Percentiles rank a stretch among this genome's conserved stretches.
phyloP scores from a whole-genome alignment of 2,797 vertebrate genomes.

The Crenichthys baileyi region DNA sequence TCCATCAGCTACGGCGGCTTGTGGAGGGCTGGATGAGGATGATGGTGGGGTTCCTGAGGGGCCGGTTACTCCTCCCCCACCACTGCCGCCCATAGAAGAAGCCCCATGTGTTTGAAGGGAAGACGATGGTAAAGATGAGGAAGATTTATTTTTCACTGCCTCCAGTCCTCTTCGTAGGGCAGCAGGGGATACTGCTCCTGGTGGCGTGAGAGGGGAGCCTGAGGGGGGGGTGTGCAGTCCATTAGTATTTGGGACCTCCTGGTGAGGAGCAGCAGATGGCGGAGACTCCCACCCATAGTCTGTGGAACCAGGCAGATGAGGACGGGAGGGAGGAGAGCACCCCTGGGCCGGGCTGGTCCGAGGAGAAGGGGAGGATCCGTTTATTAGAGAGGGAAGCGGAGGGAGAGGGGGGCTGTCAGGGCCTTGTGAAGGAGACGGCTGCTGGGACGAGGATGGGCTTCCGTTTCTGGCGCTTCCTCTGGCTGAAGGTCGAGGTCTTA shows the following conservation, averaged over 20 bases:
- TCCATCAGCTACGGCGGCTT: slow-evolving; percentile 81
- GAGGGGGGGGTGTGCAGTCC: slow-evolving; percentile 89
- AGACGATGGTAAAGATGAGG: slow-evolving; percentile 73
- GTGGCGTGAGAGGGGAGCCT: slow-evolving; percentile 82
- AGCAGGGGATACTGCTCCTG: slow-evolving; percentile 89
- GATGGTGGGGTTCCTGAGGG: slow-evolving; percentile 74
- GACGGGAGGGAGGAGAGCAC: slow-evolving; percentile 82
- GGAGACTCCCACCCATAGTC: slow-evolving; percentile 92
- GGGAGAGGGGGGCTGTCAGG: slow-evolving; percentile 88
- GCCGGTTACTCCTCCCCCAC: slow-evolving; percentile 50
- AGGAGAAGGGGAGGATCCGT: slow-evolving; percentile 88
- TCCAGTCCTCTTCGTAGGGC: slow-evolving; percentile 92
- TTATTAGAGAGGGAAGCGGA: slow-evolving; percentile 82
- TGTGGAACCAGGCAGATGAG: slow-evolving; percentile 74
- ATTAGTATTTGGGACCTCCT: slow-evolving; percentile 87
- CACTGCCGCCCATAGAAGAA: slow-evolving; percentile 59
- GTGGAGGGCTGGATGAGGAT: slow-evolving; percentile 83
- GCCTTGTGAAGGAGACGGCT: slow-evolving; percentile 84
- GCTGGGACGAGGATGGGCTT: slow-evolving; percentile 90
- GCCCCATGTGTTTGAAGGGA: slow-evolving; percentile 71
- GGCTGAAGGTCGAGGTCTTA: slow-evolving; percentile 88
- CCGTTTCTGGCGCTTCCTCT: slow-evolving; percentile 87
- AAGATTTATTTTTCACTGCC: slow-evolving; percentile 89
- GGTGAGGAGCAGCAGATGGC: slow-evolving; percentile 56
- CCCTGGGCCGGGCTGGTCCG: slow-evolving; percentile 90